Evolutionary conservation across 2,797 vertebrate species (phyloP).

Genomic region (Galagoides demidoff): DNA sequence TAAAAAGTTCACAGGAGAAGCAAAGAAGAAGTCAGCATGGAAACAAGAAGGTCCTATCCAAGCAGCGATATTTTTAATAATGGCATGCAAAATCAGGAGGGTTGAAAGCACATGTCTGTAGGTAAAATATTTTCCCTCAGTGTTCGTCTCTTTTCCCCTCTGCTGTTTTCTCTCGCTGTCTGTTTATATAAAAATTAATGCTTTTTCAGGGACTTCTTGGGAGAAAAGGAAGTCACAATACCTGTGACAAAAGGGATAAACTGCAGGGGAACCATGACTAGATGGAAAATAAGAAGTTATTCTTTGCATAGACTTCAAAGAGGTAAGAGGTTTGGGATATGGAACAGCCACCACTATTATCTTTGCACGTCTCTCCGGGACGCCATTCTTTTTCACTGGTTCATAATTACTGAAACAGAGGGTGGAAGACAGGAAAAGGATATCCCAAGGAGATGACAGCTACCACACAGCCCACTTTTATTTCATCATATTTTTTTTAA

Average conservation of each 20-base stretch:
- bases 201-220: neutral
- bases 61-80: constrained; percentile 73
- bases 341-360: neutral
- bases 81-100: constrained; percentile 58
- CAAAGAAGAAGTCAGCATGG: constrained; percentile 48
- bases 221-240: neutral
- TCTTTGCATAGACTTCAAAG: neutral
- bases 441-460: neutral
- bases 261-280: neutral
- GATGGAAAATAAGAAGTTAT: neutral
- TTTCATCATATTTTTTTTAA: neutral
- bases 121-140: constrained; percentile 38
- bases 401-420: neutral
- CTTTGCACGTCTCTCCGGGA: neutral
- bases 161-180: neutral
- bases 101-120: constrained; percentile 72
- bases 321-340: neutral
- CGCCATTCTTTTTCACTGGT: neutral
- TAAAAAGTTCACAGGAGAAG: constrained; percentile 77
- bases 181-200: neutral
- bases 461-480: neutral
- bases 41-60: constrained; percentile 68
- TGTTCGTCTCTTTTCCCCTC: constrained; percentile 68
- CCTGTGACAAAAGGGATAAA: neutral
- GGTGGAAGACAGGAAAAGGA: neutral